Base-by-base conservation (phyloP, 2,113 vertebrate species). In the Mesitornis unicolor region DNA sequence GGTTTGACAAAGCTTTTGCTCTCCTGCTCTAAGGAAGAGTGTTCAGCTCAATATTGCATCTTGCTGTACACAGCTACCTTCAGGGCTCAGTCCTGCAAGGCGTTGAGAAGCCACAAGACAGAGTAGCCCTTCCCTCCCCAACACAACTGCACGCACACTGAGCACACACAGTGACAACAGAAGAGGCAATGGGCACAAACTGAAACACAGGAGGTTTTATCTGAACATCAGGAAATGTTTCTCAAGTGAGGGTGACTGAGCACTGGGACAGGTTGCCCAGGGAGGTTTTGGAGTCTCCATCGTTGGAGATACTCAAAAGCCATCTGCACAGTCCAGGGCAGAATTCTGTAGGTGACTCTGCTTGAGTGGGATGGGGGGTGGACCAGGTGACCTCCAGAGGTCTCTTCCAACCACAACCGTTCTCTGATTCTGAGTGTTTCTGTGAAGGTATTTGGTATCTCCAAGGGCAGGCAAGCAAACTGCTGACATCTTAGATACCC, bases 1-100 rank as follows among this genome's bases (percentile, higher is more conserved):
- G 84, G 25, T 68, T 81, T 91, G 60, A 78, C 69, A 84, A 81
- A 86, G 45, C 43, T 86, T 88, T 89, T 82, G 64, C 45, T 68
- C 18, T 9, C 1, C 59, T 40, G n/a, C 57, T 48, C 13, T 71
- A 29, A 70, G 40, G 69, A 59, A 28, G 24, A 74, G 36, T 6
- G 16, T 53, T 86, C 50, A 47, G 47, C 67, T 50, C 47, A 24
- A 21, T 20, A 10, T 1, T 18, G 36, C 7, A 42, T 22, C 25
- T 43, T 45, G 76, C 87, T 70, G 63, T 7, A 20, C 51, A 45
- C 14, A 60, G 60, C 29, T 74, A 7, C 11, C 51, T 10, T n/a
- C 14, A n/a, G 76, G 31, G 83, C 57, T 83, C 63, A 40, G 9
- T 29, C 75, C 79, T 36, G 38, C 53, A 40, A 56, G 40, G 24